These are phyloP conservation scores for Ceratosolen fusciceps DNA, from an alignment of 1,140 invertebrate genomes.

Conservation along the genomic window DNA sequence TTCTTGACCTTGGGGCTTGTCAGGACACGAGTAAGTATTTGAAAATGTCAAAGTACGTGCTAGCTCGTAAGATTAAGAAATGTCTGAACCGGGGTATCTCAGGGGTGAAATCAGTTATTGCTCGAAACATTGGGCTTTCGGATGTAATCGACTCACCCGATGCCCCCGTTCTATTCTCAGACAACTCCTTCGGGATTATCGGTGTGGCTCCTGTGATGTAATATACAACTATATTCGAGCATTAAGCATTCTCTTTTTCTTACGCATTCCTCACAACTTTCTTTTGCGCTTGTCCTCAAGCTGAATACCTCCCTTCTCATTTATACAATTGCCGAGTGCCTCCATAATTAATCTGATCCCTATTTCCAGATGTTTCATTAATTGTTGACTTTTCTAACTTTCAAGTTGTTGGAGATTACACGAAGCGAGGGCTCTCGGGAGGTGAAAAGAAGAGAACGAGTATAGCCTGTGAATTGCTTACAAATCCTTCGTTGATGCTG, in stretches of 20 bases:
- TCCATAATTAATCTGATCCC: neutral
- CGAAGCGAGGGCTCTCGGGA: slow-evolving; percentile 85
- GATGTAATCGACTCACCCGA: neutral
- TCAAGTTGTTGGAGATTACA: slow-evolving; percentile 84
- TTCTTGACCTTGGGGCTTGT: slow-evolving; percentile 82
- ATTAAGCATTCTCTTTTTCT: neutral
- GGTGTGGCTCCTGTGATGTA: slow-evolving; percentile 14
- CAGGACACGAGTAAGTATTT: slow-evolving; percentile 81
- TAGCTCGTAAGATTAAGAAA: neutral
- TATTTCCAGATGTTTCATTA: neutral
- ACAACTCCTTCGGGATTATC: slow-evolving; percentile 23
- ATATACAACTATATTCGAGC: neutral
- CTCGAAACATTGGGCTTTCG: neutral
- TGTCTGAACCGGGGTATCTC: no score
- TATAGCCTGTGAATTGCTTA: slow-evolving; percentile 89
- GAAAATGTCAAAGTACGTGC: neutral
- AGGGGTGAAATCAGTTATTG: neutral
- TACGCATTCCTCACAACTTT: neutral
- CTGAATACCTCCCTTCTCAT: neutral
- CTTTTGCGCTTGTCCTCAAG: neutral
- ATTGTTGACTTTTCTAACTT: slow-evolving; percentile 20
- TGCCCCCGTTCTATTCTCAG: slow-evolving; percentile 36
- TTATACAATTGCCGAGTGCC: neutral
- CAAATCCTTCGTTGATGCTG: slow-evolving; percentile 87
- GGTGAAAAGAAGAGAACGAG: slow-evolving; percentile 90